Evolutionary conservation across 2,888 invertebrate species (phyloP).

Genomic region (Drosophila austrosaltans): DNA sequence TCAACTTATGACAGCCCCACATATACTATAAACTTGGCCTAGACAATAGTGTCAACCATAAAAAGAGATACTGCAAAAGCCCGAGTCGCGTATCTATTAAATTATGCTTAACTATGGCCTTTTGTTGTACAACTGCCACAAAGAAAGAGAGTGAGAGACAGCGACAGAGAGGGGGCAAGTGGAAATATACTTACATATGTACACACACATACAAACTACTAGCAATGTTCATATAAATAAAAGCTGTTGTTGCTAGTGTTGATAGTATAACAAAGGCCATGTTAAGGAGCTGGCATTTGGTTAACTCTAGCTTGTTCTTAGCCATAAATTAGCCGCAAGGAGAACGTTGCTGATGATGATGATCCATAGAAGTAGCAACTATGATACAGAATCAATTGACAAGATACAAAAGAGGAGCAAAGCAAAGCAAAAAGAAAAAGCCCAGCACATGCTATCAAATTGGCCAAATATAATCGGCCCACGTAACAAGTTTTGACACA

Average conservation of each 20-base stretch:
- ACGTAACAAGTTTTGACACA: conserved; percentile 32
- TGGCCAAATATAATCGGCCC: conserved; percentile 28
- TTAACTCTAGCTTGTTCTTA: conserved; percentile 16
- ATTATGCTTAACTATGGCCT: conserved; percentile 76
- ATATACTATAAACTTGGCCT: conserved; percentile 68
- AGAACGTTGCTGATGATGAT: background rate
- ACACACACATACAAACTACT: background rate
- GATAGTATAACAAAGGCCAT: conserved; percentile 44
- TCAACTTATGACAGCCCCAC: conserved; percentile 73
- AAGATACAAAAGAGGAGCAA: conserved; percentile 14
- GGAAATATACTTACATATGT: background rate
- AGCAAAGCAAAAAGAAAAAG: background rate
- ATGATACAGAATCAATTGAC: conserved; percentile 30
- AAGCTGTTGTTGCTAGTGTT: conserved; percentile 38
- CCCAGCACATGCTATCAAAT: conserved; percentile 8
- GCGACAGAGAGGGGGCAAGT: background rate
- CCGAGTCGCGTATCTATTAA: conserved; percentile 71
- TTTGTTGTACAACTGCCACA: conserved; percentile 55
- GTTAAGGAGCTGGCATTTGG: conserved; percentile 30
- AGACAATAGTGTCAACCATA: conserved; percentile 77
- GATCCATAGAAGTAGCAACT: background rate
- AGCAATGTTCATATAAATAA: conserved; percentile 35
- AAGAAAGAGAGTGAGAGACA: background rate
- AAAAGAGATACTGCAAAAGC: conserved; percentile 48
- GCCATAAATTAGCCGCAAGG: conserved; percentile 14